phyloP scores from a whole-genome alignment of 37 sponge, comb jelly and placozoan species.

The Hexactinellida sp. region DNA sequence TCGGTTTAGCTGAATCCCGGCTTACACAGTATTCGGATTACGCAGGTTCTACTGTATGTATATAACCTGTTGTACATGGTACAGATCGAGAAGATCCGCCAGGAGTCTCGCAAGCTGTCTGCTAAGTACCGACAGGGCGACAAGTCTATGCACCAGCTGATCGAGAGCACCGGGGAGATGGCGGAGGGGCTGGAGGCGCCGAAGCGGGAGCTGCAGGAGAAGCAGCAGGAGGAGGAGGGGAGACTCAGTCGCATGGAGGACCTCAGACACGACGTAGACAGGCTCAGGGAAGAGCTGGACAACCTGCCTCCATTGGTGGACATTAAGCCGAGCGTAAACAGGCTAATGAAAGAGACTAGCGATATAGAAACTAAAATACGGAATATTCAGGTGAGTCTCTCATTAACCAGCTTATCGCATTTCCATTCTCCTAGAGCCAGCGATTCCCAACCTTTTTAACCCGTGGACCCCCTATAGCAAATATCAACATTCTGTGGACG shows the following conservation, averaged over 20 bases:
- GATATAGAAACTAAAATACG: background rate
- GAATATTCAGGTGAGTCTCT: background rate
- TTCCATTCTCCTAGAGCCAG: too few relatives aligned
- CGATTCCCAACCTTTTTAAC: too few relatives aligned
- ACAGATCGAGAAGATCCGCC: background rate
- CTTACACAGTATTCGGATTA: too few relatives aligned
- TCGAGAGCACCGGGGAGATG: background rate
- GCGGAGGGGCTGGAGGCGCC: slow-evolving; percentile 45
- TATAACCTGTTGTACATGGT: too few relatives aligned
- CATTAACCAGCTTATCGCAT: too few relatives aligned
- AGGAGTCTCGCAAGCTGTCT: background rate
- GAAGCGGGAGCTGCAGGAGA: slow-evolving; percentile 40
- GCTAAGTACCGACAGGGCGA: background rate
- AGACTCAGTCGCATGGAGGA: slow-evolving; percentile 25
- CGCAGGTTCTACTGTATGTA: too few relatives aligned
- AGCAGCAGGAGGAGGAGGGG: slow-evolving; percentile 34
- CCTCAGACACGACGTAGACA: slow-evolving; percentile 33
- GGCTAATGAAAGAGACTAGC: background rate
- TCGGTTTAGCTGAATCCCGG: too few relatives aligned
- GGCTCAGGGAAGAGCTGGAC: background rate
- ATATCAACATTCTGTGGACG: too few relatives aligned
- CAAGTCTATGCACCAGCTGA: background rate
- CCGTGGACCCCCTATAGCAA: too few relatives aligned
- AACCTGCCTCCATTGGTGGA: background rate
- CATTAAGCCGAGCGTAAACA: background rate